These are phyloP conservation scores for Siniperca scherzeri DNA, from an alignment of 2,797 vertebrate genomes.

Conservation along the genomic window DNA sequence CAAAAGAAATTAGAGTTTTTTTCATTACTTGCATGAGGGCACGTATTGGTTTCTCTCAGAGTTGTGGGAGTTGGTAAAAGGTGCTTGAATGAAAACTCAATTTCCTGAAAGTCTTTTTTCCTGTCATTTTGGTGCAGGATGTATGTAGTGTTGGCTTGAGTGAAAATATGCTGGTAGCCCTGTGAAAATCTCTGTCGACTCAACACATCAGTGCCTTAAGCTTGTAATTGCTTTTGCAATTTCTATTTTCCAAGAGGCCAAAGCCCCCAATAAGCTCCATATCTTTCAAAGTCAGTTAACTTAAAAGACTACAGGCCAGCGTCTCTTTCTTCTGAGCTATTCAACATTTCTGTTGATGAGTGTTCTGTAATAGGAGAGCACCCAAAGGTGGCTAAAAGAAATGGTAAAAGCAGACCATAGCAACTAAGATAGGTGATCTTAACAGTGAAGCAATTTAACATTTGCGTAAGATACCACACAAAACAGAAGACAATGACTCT, in stretches of 20 bases:
- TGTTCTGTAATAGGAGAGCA: constrained; percentile 65
- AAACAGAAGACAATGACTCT: constrained; percentile 57
- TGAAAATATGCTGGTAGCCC: constrained; percentile 70
- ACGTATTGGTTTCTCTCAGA: constrained; percentile 53
- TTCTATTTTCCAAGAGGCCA: constrained; percentile 59
- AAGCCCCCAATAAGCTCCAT: constrained; percentile 42
- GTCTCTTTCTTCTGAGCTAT: constrained; percentile 50
- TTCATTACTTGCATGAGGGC: constrained; percentile 42
- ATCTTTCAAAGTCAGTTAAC: constrained; percentile 60
- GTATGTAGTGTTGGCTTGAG: constrained; percentile 77
- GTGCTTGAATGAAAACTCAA: constrained; percentile 74
- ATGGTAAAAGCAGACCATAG: constrained; percentile 58
- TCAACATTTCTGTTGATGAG: constrained; percentile 51
- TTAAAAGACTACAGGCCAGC: constrained; percentile 37
- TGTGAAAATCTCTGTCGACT: constrained; percentile 75
- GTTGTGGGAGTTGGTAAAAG: constrained; percentile 58
- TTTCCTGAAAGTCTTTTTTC: constrained; percentile 76
- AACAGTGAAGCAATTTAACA: constrained; percentile 46
- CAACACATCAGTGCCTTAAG: constrained; percentile 73
- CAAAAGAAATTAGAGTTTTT: constrained; percentile 28
- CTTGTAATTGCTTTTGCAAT: constrained; percentile 71
- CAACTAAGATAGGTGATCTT: constrained; percentile 30
- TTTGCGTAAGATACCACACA: constrained; percentile 50
- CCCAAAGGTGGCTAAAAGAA: constrained; percentile 46
- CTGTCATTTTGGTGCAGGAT: constrained; percentile 70